phyloP scores from a whole-genome alignment of 2,797 vertebrate species.

The Paedocypris micromegethes region DNA sequence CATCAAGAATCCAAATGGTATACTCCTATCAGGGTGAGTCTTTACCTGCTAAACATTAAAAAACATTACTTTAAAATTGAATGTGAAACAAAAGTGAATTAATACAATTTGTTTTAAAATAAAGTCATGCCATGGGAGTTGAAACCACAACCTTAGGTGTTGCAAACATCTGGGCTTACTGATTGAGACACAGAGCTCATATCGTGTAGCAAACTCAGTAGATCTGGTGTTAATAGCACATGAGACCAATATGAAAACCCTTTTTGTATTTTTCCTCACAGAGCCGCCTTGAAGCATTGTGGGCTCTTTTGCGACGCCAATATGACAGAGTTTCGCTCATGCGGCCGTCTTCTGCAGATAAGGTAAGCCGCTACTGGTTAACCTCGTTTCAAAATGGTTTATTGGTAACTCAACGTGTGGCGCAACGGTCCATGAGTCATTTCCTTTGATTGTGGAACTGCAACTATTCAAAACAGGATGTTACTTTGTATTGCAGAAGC shows the following conservation, averaged over 20 bases:
- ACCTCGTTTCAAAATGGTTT: neutral
- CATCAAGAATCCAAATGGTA: conserved; percentile 86
- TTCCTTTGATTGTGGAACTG: conserved; percentile 47
- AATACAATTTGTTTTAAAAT: too few relatives aligned
- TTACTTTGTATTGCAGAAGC: conserved; percentile 55
- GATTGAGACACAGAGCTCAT: too few relatives aligned
- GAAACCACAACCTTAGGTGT: too few relatives aligned
- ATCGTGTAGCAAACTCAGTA: too few relatives aligned
- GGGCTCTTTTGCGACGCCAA: conserved; percentile 84
- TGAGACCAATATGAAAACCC: neutral
- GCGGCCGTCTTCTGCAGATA: conserved; percentile 83
- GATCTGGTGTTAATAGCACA: neutral
- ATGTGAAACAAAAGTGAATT: too few relatives aligned
- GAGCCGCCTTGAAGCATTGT: conserved; percentile 90
- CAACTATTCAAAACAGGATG: conserved; percentile 43
- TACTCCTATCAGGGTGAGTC: conserved; percentile 85
- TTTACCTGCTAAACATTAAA: neutral
- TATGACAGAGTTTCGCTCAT: conserved; percentile 91
- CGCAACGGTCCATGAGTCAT: neutral
- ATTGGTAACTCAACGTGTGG: neutral
- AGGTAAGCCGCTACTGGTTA: conserved; percentile 69
- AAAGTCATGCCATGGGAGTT: too few relatives aligned
- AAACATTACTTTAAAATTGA: too few relatives aligned
- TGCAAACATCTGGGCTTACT: too few relatives aligned
- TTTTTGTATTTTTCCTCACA: conserved; percentile 47